phyloP scores from a whole-genome alignment of 2,113 vertebrate species.

The Oophaga pumilio region DNA sequence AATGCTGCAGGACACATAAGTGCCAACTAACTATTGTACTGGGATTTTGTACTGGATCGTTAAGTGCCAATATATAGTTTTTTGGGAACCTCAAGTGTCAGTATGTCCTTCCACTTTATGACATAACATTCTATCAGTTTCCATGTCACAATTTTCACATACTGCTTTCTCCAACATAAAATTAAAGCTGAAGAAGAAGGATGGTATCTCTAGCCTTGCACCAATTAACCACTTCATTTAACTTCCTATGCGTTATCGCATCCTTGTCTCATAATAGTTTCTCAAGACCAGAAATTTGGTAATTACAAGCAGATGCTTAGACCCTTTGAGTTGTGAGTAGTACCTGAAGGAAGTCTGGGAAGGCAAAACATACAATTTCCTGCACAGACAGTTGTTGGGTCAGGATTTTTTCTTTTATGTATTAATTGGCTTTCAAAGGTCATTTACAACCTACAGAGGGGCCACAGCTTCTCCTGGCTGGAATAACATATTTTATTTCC shows the following conservation, averaged over 20 bases:
- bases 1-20: background rate
- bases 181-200: conserved; percentile 19
- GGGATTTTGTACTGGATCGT: background rate
- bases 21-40: background rate
- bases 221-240: conserved; percentile 37
- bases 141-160: background rate
- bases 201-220: background rate
- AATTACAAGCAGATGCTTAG: conserved; percentile 36
- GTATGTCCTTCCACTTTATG: background rate
- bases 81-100: background rate
- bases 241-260: conserved; percentile 40
- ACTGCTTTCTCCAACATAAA: conserved; percentile 6
- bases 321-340: background rate
- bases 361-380: conserved; percentile 44
- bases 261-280: conserved; percentile 32
- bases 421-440: conserved; percentile 24
- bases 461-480: background rate
- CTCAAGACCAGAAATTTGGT: conserved; percentile 34
- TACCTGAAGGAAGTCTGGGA: conserved; percentile 28
- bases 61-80: background rate
- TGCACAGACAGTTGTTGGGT: conserved; percentile 27
- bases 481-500: background rate
- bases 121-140: background rate
- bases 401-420: conserved; percentile 21
- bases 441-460: background rate